A percentile compares a stretch with the other conserved stretches of the same genome.
phyloP scores from a whole-genome alignment of 1,140 invertebrate genomes.

The Manduca sexta region DNA sequence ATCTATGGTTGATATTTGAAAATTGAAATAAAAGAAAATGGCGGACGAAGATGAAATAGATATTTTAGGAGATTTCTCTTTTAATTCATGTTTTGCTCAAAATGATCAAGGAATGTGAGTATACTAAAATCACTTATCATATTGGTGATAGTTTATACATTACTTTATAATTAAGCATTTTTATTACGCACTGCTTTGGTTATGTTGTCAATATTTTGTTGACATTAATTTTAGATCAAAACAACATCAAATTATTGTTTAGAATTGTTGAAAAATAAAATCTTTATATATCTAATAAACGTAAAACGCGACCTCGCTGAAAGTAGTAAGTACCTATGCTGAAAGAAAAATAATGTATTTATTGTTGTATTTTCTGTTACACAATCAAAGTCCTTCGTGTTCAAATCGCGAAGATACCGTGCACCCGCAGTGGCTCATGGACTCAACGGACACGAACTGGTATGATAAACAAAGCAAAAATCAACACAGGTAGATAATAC shows the following conservation, averaged over 20 bases:
- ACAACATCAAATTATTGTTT: conserved; percentile 1
- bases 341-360: background rate
- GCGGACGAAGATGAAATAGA: conserved; percentile 71
- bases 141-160: too few species aligned
- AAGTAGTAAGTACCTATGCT: too few species aligned
- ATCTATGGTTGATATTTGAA: background rate
- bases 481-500: background rate
- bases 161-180: conserved; percentile 1
- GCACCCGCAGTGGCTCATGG: conserved; percentile 79
- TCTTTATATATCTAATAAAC: too few species aligned
- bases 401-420: conserved; percentile 76
- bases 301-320: too few species aligned
- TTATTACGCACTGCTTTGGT: conserved; percentile 3
- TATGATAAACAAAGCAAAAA: conserved; percentile 49
- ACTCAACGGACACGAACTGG: conserved; percentile 71
- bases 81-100: conserved; percentile 68
- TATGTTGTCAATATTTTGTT: conserved; percentile 13
- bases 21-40: conserved; percentile 35
- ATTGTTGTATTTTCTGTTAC: conserved; percentile 10
- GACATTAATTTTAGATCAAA: conserved; percentile 9
- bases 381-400: conserved; percentile 60
- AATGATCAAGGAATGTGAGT: conserved; percentile 69
- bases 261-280: too few species aligned
- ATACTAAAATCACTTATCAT: background rate
- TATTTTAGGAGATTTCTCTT: conserved; percentile 70